phyloP scores from a whole-genome alignment of 2,888 invertebrate genomes.

The Erannis defoliaria region DNA sequence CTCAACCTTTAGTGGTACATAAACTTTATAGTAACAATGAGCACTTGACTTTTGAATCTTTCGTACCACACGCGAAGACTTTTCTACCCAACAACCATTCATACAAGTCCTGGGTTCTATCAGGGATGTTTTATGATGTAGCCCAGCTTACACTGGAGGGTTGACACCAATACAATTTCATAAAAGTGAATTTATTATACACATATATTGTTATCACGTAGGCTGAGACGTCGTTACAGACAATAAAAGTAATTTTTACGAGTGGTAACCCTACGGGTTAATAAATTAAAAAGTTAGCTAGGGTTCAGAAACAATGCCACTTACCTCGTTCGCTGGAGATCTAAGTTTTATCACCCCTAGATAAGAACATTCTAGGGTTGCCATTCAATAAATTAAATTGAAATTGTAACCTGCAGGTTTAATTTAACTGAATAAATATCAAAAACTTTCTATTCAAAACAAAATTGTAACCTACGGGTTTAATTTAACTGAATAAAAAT shows the following conservation, averaged over 20 bases:
- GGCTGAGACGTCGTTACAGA: conserved; percentile 85
- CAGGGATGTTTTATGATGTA: conserved; percentile 24
- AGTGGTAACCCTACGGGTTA: conserved; percentile 81
- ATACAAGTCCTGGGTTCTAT: conserved; percentile 35
- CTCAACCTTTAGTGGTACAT: conserved; percentile 76
- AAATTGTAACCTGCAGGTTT: not conserved
- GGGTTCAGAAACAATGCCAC: conserved; percentile 80
- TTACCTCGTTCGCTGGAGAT: conserved; percentile 77
- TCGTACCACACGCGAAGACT: conserved; percentile 67
- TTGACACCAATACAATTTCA: conserved; percentile 54
- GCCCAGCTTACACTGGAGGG: conserved; percentile 55
- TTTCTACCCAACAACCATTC: conserved; percentile 47
- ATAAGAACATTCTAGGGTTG: conserved; percentile 62
- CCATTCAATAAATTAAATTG: conserved; percentile 20
- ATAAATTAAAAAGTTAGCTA: conserved; percentile 84
- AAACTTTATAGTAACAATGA: conserved; percentile 70
- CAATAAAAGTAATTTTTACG: conserved; percentile 87
- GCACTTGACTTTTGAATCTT: conserved; percentile 76
- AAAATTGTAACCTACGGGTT: too few relatives aligned
- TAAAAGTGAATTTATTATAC: conserved; percentile 75
- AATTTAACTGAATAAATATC: conserved; percentile 10
- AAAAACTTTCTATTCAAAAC: too few relatives aligned
- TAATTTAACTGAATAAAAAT: too few relatives aligned
- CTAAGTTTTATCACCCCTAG: conserved; percentile 75
- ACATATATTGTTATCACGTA: conserved; percentile 84